phyloP scores from a whole-genome alignment of 35 echinoderm and acorn worm species.

The Anneissia japonica region DNA sequence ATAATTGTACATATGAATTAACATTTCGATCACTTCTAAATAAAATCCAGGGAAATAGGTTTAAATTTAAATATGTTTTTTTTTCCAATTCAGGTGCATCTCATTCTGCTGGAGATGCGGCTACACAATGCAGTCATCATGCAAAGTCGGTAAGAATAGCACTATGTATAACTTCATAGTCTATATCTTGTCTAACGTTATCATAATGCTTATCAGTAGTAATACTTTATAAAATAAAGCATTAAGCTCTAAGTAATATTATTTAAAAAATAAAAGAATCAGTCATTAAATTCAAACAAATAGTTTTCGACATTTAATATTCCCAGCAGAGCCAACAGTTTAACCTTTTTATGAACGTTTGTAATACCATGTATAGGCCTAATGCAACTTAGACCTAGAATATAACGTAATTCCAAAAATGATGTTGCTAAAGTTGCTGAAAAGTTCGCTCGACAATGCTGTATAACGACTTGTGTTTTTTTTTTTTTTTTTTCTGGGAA shows the following conservation, averaged over 20 bases:
- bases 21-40: not conserved
- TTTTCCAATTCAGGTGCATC: slow-evolving; percentile 20
- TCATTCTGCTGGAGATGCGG: slow-evolving; percentile 85
- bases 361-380: no score
- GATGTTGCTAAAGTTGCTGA: no score
- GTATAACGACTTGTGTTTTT: no score
- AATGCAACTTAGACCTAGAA: no score
- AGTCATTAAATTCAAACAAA: no score
- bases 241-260: not conserved
- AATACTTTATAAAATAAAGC: not conserved
- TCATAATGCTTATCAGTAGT: not conserved
- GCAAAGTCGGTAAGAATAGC: slow-evolving; percentile 46
- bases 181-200: not conserved
- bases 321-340: no score
- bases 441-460: no score
- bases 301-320: not conserved
- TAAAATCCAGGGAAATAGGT: not conserved
- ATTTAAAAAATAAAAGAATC: not conserved
- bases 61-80: not conserved
- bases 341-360: no score
- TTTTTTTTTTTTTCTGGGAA: not conserved
- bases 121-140: slow-evolving; percentile 63
- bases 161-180: not conserved
- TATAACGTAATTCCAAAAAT: no score
- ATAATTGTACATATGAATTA: not conserved